Base-by-base conservation (phyloP, 2,888 invertebrate species). In the Maniola hyperantus region DNA sequence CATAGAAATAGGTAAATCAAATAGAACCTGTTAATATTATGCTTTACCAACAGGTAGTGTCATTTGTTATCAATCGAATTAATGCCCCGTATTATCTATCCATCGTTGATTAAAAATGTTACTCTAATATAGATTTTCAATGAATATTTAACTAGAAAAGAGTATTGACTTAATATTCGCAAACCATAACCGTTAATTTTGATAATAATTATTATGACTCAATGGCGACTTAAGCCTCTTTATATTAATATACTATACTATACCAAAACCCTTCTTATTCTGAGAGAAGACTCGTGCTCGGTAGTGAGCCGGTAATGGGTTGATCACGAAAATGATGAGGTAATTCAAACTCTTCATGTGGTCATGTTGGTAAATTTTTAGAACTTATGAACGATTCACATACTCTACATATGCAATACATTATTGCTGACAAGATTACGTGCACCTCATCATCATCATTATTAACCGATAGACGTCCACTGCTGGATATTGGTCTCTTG, bases 1-100 rank as follows among this genome's bases (percentile, higher is more conserved):
- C 53, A 68, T n/a, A 59, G 63, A 66, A 63, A 59, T 65, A 39
- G 68, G 63, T 63, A 68, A 68, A 63, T 68, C 59, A 68, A 63
- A 63, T 63, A 66, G 59, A 68, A 66, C 58, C 48, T 63, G 48
- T 63, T 60, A 63, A 54, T 64, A n/a, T 58, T 53, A 50, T 51
- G 36, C 55, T 34, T 57, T 26, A 50, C 39, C 57, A 66, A 44
- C 63, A 57, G 62, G 62, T 65, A 53, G 46, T 59, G 59, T 65
- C 15, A 33, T 57, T 63, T 68, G 54, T 48, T 66, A 58, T 63
- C 66, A 65, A 68, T 68, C 54, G 59, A 34, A n/a, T n/a, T 50
- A 6, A 65, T 26, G 53, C 42, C 11, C 42, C 11, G 44, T 46
- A 26, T 55, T 51, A 59, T 34, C 42, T 11, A 61, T 68, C 13